Percentiles rank a stretch among this genome's conserved stretches.
These are phyloP conservation scores for Amphibalanus amphitrite DNA, from an alignment of 1,140 invertebrate species.

Conservation along the genomic window DNA sequence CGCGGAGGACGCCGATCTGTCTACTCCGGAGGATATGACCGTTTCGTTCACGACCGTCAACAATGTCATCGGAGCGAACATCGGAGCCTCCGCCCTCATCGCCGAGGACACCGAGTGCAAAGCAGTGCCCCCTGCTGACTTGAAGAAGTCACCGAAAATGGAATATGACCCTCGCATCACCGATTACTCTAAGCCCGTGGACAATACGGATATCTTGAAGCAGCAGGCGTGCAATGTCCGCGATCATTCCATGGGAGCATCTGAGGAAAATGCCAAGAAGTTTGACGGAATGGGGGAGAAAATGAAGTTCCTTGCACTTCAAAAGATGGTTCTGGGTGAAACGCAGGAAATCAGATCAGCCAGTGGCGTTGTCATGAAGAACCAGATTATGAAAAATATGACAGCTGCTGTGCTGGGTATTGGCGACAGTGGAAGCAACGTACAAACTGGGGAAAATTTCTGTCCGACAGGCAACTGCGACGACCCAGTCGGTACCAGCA, in stretches of 20 bases:
- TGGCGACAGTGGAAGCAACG: background rate
- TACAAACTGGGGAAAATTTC: background rate
- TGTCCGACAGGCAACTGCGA: background rate
- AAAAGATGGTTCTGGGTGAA: background rate
- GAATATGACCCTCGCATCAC: background rate
- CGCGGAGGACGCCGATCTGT: background rate
- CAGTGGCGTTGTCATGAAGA: background rate
- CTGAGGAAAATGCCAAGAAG: background rate
- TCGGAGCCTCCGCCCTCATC: background rate
- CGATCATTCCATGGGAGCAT: background rate
- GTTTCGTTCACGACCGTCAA: background rate
- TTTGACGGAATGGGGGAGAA: background rate
- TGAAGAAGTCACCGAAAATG: background rate
- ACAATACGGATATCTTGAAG: background rate
- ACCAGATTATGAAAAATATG: background rate
- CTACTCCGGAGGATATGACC: background rate
- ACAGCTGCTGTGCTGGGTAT: background rate
- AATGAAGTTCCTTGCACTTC: background rate
- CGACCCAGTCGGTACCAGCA: background rate
- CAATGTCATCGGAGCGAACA: background rate
- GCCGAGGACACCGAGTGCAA: background rate
- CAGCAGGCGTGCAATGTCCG: background rate
- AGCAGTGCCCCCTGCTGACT: background rate
- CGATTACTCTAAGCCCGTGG: background rate
- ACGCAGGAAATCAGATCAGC: background rate